Conservation (phyloP, 1,140 invertebrate species). For the Rhyacophila brunnea region DNA sequence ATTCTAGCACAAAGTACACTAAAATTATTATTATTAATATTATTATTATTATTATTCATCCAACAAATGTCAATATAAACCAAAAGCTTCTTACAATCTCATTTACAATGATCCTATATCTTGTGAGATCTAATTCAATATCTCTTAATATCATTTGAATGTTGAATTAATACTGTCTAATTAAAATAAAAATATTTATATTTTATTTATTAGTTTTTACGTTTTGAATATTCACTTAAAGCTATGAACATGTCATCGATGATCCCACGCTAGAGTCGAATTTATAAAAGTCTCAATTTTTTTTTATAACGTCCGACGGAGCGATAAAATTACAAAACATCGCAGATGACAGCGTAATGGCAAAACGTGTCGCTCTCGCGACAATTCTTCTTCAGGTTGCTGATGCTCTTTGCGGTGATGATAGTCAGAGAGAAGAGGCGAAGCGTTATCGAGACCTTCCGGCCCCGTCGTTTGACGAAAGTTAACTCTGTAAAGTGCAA, state of each 20-base stretch:
- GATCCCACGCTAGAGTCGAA: constrained; percentile 20
- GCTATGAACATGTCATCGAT: constrained; percentile 36
- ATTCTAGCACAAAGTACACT: constrained; percentile 36
- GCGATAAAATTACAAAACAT: constrained; percentile 11
- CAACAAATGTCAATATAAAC: constrained; percentile 33
- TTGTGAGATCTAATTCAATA: constrained; percentile 36
- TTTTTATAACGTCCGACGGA: background rate
- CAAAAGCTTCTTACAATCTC: constrained; percentile 28
- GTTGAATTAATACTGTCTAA: constrained; percentile 37
- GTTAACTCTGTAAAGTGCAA: too few relatives aligned
- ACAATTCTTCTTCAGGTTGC: constrained; percentile 26
- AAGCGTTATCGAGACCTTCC: too few relatives aligned
- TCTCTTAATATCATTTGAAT: constrained; percentile 37
- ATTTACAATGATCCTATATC: constrained; percentile 35
- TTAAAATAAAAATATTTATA: constrained; percentile 34
- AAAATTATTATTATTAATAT: constrained; percentile 30
- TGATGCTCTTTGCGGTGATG: constrained; percentile 13
- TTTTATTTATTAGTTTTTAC: constrained; percentile 22
- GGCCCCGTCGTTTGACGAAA: background rate
- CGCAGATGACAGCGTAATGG: constrained; percentile 24
- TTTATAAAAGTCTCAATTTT: too few relatives aligned
- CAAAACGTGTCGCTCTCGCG: constrained; percentile 1
- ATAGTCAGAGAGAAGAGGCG: constrained; percentile 28
- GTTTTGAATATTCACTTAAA: constrained; percentile 33
- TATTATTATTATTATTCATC: constrained; percentile 31